Conservation (phyloP, 2,797 vertebrate genomes). For the Hydrocynus forskahlii region DNA sequence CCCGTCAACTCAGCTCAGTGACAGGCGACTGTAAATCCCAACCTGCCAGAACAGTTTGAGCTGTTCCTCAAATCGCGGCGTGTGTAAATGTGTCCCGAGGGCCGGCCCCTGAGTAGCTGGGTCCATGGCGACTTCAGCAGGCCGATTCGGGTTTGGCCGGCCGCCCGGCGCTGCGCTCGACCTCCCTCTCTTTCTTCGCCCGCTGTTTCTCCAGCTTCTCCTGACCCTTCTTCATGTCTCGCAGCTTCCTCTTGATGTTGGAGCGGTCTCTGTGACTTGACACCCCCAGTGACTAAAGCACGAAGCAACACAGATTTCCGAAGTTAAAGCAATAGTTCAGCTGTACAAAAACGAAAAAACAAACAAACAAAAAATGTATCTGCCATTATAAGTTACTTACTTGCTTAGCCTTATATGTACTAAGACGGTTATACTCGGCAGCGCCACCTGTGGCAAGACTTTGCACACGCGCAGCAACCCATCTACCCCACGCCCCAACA, state of each 20-base stretch:
- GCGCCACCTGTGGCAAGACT: too few relatives aligned
- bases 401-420: too few relatives aligned
- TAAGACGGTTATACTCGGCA: too few relatives aligned
- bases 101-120: not conserved
- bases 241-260: conserved; percentile 86
- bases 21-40: not conserved
- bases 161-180: conserved; percentile 67
- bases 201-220: conserved; percentile 82
- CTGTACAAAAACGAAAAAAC: too few relatives aligned
- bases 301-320: not conserved
- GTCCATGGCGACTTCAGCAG: conserved; percentile 68
- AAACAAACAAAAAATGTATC: too few relatives aligned
- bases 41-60: not conserved
- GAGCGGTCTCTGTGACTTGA: conserved; percentile 84
- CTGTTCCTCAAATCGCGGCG: not conserved
- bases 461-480: too few relatives aligned
- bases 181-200: conserved; percentile 75
- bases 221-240: conserved; percentile 86
- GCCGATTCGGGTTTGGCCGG: conserved; percentile 82
- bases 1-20: not conserved
- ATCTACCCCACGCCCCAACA: too few relatives aligned
- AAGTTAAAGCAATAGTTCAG: not conserved
- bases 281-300: conserved; percentile 81
- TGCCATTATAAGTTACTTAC: too few relatives aligned
- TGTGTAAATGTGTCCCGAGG: not conserved